Evolutionary conservation across 2,113 vertebrate genomes (phyloP).

Genomic region (Mastomys coucha): DNA sequence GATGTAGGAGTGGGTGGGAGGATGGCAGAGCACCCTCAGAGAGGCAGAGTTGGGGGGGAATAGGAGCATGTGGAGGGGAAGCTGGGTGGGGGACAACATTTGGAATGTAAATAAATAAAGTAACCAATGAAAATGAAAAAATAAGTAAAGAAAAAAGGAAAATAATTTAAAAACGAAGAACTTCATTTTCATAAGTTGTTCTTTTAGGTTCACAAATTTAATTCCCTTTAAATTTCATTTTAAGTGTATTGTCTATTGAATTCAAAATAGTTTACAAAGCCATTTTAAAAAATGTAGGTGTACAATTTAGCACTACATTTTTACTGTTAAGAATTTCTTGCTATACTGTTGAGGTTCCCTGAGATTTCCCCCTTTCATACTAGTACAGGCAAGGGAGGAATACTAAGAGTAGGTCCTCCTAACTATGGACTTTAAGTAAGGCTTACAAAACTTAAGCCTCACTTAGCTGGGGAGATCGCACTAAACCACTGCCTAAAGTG

Average conservation of each 20-base stretch:
- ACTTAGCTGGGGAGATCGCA: conserved; percentile 79
- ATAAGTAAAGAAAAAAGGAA: background rate
- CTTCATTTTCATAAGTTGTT: background rate
- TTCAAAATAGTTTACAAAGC: conserved; percentile 26
- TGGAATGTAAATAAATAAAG: too few relatives aligned
- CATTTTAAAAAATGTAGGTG: background rate
- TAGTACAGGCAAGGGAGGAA: background rate
- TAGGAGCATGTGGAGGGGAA: too few relatives aligned
- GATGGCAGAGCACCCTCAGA: too few relatives aligned
- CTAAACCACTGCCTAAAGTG: conserved; percentile 76
- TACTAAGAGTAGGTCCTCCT: conserved; percentile 12
- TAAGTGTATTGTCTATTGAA: background rate
- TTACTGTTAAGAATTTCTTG: conserved; percentile 1
- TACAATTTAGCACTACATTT: background rate
- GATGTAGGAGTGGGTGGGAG: too few relatives aligned
- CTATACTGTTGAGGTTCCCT: background rate
- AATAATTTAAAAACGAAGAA: conserved; percentile 16
- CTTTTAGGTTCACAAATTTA: background rate
- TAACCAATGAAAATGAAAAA: too few relatives aligned
- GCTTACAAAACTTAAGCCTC: conserved; percentile 61
- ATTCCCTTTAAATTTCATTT: conserved; percentile 29
- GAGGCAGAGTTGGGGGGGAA: too few relatives aligned
- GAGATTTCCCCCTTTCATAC: background rate
- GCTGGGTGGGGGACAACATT: too few relatives aligned
- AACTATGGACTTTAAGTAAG: conserved; percentile 43